These are phyloP conservation scores for Cricetomys ansorgei DNA, from an alignment of 2,113 vertebrate genomes.

Conservation along the genomic window DNA sequence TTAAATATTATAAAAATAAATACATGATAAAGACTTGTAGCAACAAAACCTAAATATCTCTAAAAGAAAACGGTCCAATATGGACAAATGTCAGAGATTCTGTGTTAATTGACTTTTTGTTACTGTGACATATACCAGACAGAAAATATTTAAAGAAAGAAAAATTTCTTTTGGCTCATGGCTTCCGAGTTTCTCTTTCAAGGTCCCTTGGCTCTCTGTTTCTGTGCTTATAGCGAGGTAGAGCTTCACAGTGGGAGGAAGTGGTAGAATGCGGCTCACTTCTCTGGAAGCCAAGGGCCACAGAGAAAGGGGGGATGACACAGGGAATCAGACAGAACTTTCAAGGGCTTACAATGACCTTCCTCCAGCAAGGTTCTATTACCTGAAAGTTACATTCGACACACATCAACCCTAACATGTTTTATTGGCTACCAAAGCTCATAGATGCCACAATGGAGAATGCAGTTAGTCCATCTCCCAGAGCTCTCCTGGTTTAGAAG, in stretches of 20 bases:
- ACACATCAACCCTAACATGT: neutral
- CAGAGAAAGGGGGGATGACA: neutral
- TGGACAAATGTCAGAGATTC: neutral
- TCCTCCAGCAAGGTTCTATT: neutral
- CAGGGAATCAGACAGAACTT: neutral
- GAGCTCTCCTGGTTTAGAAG: neutral
- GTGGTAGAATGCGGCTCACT: neutral
- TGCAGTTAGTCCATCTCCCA: neutral
- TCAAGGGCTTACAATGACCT: neutral
- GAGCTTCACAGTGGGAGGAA: neutral
- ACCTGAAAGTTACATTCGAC: neutral
- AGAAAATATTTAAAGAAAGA: neutral
- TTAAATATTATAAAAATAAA: neutral
- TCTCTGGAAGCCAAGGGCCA: neutral
- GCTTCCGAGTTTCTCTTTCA: neutral
- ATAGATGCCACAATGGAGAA: neutral
- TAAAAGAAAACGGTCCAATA: neutral
- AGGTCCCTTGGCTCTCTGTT: neutral
- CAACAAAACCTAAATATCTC: neutral
- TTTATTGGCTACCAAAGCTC: neutral
- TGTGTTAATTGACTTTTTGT: neutral
- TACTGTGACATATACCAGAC: neutral
- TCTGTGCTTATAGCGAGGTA: neutral
- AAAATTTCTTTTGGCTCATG: neutral
- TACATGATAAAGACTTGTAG: neutral